Evolutionary conservation across 2,113 vertebrate species (phyloP).

Genomic region (Rhea pennata): DNA sequence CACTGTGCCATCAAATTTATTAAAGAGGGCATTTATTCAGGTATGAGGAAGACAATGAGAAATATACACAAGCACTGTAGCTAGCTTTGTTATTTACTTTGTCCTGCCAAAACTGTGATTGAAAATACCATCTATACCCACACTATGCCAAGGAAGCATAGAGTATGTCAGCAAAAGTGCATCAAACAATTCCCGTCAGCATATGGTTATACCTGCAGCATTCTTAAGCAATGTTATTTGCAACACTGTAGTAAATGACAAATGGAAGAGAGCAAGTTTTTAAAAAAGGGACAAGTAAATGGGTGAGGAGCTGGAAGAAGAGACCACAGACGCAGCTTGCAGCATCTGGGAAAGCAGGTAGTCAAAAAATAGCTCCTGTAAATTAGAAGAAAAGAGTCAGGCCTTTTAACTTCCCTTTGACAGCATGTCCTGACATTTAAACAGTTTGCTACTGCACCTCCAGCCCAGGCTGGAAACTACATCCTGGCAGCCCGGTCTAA

Average conservation of each 20-base stretch:
- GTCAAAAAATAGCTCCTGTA: not conserved
- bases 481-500: not conserved
- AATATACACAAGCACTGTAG: not conserved
- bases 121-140: not conserved
- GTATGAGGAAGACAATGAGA: constrained; percentile 14
- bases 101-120: not conserved
- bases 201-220: not conserved
- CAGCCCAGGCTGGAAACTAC: not conserved
- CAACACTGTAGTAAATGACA: not conserved
- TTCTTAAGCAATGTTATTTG: not conserved
- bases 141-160: rapidly evolving
- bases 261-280: rapidly evolving
- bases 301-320: not conserved
- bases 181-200: not conserved
- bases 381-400: not conserved
- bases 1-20: not conserved
- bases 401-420: not conserved
- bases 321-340: not conserved
- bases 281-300: not conserved
- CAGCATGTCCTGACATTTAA: not conserved
- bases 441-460: not conserved
- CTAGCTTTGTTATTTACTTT: not conserved
- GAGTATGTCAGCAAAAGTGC: not conserved
- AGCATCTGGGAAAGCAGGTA: not conserved
- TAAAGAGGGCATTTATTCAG: not conserved